Conservation (phyloP, 2,797 vertebrate genomes). For the Cyclura pinguis region DNA sequence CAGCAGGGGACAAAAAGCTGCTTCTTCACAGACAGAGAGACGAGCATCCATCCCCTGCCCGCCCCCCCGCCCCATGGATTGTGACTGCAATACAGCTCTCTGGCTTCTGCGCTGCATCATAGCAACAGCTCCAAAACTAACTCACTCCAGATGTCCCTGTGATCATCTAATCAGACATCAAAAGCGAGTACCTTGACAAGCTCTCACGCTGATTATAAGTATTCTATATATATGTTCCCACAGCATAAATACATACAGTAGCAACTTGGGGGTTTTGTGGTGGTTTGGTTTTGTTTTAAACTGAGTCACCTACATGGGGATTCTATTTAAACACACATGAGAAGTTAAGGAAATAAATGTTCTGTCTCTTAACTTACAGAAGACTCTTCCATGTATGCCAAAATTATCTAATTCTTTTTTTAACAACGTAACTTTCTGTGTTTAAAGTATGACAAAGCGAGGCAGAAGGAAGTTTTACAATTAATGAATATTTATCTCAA, state of each 20-base stretch:
- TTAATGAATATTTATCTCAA: not conserved
- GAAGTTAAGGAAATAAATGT: slow-evolving; percentile 55
- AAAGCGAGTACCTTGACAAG: slow-evolving; percentile 75
- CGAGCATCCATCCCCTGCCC: not conserved
- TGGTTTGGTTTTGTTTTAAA: slow-evolving; percentile 43
- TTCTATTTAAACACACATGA: slow-evolving; percentile 65
- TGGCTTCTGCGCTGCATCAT: slow-evolving; percentile 68
- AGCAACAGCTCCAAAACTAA: slow-evolving; percentile 79
- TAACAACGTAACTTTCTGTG: not conserved
- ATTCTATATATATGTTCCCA: slow-evolving; percentile 68
- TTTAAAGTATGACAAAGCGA: slow-evolving; percentile 55
- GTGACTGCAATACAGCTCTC: slow-evolving; percentile 72
- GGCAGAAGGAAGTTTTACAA: not conserved
- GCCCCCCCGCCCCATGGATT: slow-evolving; percentile 56
- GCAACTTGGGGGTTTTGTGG: slow-evolving; percentile 50
- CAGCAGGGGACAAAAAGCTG: slow-evolving; percentile 28
- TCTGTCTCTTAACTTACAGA: slow-evolving; percentile 58
- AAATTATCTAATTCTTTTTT: slow-evolving; percentile 40
- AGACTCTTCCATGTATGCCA: slow-evolving; percentile 54
- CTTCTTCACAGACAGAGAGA: slow-evolving; percentile 54
- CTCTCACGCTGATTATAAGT: slow-evolving; percentile 75
- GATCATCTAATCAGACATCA: slow-evolving; percentile 83
- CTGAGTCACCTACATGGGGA: slow-evolving; percentile 75
- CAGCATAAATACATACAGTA: slow-evolving; percentile 71
- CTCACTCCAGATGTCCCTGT: slow-evolving; percentile 80